A percentile compares a stretch with the other conserved stretches of the same genome.
phyloP scores from a whole-genome alignment of 2,113 vertebrate species.

The Probosciger aterrimus region DNA sequence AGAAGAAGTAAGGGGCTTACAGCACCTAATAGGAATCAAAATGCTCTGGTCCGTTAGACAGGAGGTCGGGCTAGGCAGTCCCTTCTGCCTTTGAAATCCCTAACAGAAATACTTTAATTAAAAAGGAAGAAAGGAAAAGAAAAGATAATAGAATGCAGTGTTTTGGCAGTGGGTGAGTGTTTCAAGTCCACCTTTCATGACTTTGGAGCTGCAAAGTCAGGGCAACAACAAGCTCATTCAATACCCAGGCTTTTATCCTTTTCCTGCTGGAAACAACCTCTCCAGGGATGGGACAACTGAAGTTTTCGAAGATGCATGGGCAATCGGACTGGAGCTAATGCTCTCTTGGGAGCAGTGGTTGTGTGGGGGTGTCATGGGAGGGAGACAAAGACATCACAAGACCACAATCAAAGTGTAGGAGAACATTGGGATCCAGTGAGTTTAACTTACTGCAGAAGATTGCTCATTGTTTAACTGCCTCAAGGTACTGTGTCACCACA shows the following conservation, averaged over 20 bases:
- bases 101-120: conserved; percentile 4
- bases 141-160: background rate
- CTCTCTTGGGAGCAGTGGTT: background rate
- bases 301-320: accelerated
- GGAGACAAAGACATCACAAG: background rate
- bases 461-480: accelerated
- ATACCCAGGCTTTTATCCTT: background rate
- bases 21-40: background rate
- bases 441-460: background rate
- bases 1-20: background rate
- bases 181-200: background rate
- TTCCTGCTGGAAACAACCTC: background rate
- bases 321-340: accelerated
- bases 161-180: background rate
- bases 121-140: background rate
- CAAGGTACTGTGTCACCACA: background rate
- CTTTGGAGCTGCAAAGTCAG: background rate
- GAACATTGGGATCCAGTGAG: background rate
- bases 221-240: background rate
- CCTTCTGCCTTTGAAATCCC: background rate
- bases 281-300: background rate
- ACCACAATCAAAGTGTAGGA: background rate
- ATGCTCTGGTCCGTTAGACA: background rate
- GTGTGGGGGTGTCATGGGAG: background rate
- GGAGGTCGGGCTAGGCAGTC: background rate